Evolutionary conservation across 2,888 invertebrate species (phyloP), one percentile per base, ranked within the genome.

Genomic region (Lutraria lutraria): DNA sequence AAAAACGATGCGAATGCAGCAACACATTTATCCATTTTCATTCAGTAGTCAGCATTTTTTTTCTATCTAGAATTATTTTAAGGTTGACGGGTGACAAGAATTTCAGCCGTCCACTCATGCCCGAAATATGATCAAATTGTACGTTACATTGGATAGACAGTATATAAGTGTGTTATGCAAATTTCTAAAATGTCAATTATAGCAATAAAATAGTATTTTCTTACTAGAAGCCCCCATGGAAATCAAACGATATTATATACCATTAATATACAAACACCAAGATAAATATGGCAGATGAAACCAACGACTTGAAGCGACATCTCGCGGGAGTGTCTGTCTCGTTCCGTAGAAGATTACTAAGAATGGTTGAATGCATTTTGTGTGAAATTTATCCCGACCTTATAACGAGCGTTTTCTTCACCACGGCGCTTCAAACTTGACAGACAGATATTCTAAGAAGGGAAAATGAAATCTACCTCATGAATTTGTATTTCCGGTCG

Each of bases 401-500:
- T 54, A n/a, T 88, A 89, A 90, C 89, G 87, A 88, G 60, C 81
- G 86, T 88, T 87, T 90, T 90, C 90, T 83, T 79, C 90, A 68
- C 86, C 76, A 54, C 12, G 68, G n/a, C 25, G 60, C 72, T 87
- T 88, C 63, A 52, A 54, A 87, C 86, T 80, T 87, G 88, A 87
- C 89, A 87, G 89, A 83, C 81, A 82, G 85, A 79, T 76, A 89
- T 90, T 89, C 88, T 76, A 83, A 83, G 83, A 76, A 87, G 68
- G 34, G 85, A 88, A 92, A 92, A 89, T 89, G 89, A 92, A 92
- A 89, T 91, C 92, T 91, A 91, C 90, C 90, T 91, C 92, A 91
- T 92, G 92, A 92, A 92, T 92, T 92, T 92, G 85, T 86, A 87
- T 91, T 92, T 90, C 89, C 89, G 89, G 89, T 89, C 89, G 90